A percentile compares a stretch with the other conserved stretches of the same genome.
These are phyloP conservation scores for Crematogaster levior DNA, from an alignment of 2,888 invertebrate genomes.

Conservation along the genomic window DNA sequence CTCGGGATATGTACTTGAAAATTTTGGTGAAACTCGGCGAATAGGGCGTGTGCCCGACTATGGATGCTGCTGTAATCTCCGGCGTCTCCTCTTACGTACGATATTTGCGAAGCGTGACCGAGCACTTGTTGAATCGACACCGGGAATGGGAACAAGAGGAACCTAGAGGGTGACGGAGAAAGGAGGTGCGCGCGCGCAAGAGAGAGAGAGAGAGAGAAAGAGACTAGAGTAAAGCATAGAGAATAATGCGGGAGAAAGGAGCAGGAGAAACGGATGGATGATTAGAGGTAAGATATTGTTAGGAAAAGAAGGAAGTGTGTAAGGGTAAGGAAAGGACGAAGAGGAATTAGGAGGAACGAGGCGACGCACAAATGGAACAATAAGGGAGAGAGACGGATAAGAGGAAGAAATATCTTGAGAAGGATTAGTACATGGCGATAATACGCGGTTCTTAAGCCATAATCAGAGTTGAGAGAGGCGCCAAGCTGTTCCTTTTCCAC, in stretches of 20 bases:
- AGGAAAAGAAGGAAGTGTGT: conserved; percentile 45
- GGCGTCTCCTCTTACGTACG: conserved; percentile 53
- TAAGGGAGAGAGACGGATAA: conserved; percentile 41
- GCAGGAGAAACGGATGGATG: conserved; percentile 44
- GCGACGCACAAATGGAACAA: conserved; percentile 37
- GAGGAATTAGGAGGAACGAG: conserved; percentile 33
- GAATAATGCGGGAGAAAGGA: conserved; percentile 41
- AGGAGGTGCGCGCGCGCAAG: conserved; percentile 6
- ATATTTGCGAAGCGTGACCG: conserved; percentile 69
- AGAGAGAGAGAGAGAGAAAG: conserved; percentile 42
- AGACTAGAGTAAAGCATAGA: conserved; percentile 26
- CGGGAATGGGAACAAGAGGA: conserved; percentile 58
- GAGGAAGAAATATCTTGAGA: conserved; percentile 68
- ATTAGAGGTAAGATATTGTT: conserved; percentile 40
- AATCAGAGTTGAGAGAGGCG: conserved; percentile 81
- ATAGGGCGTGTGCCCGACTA: background rate
- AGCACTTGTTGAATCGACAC: conserved; percentile 81
- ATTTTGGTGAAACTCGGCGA: conserved; percentile 22
- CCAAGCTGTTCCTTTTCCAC: conserved; percentile 36
- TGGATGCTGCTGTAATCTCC: conserved; percentile 46
- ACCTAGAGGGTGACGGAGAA: conserved; percentile 44
- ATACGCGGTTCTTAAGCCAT: conserved; percentile 80
- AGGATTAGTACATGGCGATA: conserved; percentile 79
- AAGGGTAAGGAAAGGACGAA: conserved; percentile 24
- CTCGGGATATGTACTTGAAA: conserved; percentile 25